Percentiles rank a stretch among this genome's conserved stretches.
These are phyloP conservation scores for Dolichomitus sp. DNA, from an alignment of 2,888 invertebrate species.

Conservation along the genomic window DNA sequence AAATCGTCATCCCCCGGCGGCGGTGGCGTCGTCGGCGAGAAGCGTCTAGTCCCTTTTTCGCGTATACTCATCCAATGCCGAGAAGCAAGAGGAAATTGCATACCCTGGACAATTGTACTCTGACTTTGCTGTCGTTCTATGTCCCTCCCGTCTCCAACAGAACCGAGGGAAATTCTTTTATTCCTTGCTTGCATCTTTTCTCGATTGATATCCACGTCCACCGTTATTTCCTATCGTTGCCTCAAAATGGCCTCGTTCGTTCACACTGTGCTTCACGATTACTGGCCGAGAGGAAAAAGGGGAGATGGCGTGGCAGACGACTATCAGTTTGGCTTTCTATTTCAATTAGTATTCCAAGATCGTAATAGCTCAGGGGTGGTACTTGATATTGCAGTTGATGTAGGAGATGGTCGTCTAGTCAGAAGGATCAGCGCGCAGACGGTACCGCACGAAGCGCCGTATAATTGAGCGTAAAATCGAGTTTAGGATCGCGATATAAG, in stretches of 20 bases:
- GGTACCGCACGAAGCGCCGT: conserved; percentile 59
- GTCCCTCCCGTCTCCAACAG: conserved; percentile 40
- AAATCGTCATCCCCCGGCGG: conserved; percentile 62
- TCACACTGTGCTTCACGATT: conserved; percentile 14
- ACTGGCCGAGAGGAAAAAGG: neutral
- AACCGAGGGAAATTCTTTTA: conserved; percentile 17
- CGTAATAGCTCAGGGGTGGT: conserved; percentile 45
- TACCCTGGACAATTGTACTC: conserved; percentile 65
- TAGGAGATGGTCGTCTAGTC: conserved; percentile 40
- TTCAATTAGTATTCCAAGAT: conserved; percentile 63
- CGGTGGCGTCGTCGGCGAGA: conserved; percentile 36
- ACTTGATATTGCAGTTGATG: conserved; percentile 58
- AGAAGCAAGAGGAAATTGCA: conserved; percentile 66
- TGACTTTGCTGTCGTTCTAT: conserved; percentile 57
- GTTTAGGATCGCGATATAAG: conserved; percentile 72
- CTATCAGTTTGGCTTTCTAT: conserved; percentile 47
- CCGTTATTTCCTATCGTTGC: conserved; percentile 25
- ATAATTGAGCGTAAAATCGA: conserved; percentile 75
- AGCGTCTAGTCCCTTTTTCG: conserved; percentile 38
- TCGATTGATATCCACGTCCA: conserved; percentile 43
- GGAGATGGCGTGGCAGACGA: conserved; percentile 2
- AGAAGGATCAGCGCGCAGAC: conserved; percentile 53
- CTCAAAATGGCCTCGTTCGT: conserved; percentile 18
- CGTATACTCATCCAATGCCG: conserved; percentile 10
- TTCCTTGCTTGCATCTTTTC: conserved; percentile 9